Conservation (phyloP, 1,140 invertebrate species). For the Caenorhabditis inopinata region DNA sequence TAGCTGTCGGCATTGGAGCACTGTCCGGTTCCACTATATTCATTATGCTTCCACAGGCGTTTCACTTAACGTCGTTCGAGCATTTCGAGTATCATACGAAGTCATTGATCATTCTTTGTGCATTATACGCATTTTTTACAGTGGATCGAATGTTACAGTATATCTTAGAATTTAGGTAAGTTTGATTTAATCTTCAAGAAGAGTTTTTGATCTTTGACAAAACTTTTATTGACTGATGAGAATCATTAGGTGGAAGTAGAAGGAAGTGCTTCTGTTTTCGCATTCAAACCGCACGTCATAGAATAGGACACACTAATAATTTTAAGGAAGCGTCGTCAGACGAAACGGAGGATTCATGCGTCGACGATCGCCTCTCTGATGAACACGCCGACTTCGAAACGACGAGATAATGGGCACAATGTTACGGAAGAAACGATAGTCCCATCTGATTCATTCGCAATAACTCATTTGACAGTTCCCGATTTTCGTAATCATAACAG, state of each 20-base stretch:
- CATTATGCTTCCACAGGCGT: slow-evolving; percentile 56
- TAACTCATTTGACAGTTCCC: background rate
- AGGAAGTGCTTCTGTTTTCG: too few species aligned
- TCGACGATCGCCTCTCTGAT: slow-evolving; percentile 33
- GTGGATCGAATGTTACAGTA: slow-evolving; percentile 59
- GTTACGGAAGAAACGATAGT: slow-evolving; percentile 34
- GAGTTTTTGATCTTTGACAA: too few species aligned
- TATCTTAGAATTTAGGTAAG: slow-evolving; percentile 56
- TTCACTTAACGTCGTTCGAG: slow-evolving; percentile 45
- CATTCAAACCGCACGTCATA: background rate
- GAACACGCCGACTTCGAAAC: slow-evolving; percentile 29
- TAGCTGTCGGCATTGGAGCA: slow-evolving; percentile 59
- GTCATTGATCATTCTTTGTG: slow-evolving; percentile 57
- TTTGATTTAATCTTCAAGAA: too few species aligned
- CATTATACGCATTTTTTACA: slow-evolving; percentile 57
- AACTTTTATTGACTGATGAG: too few species aligned
- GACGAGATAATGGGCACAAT: slow-evolving; percentile 18
- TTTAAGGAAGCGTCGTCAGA: slow-evolving; percentile 9
- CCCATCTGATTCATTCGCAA: background rate
- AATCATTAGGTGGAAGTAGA: too few species aligned
- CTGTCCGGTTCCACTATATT: slow-evolving; percentile 54
- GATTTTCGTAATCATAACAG: background rate
- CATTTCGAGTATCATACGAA: slow-evolving; percentile 55
- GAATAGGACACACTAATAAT: background rate
- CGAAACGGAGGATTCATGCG: slow-evolving; percentile 34